Percentiles rank a stretch among this genome's conserved stretches.
Evolutionary conservation across 2,113 vertebrate species (phyloP).

Genomic region (Emydura subglobosa): DNA sequence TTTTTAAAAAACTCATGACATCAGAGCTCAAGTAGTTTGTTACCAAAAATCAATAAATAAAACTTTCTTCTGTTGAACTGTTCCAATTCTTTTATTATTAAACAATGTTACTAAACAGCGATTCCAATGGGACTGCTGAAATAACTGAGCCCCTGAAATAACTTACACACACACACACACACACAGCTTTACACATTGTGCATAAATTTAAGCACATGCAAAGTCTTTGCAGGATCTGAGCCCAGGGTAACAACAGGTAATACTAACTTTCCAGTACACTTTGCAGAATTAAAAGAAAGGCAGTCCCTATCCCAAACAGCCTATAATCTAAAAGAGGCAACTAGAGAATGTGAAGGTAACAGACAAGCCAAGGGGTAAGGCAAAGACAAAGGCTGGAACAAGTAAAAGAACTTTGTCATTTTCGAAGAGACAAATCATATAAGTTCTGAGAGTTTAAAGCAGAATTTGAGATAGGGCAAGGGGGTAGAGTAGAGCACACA

Average conservation of each 20-base stretch:
- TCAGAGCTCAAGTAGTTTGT: neutral
- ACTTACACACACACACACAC: neutral
- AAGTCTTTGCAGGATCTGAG: neutral
- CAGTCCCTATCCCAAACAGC: neutral
- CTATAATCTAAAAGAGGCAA: neutral
- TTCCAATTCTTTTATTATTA: neutral
- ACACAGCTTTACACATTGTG: neutral
- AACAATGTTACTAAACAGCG: rapidly evolving
- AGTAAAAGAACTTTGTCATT: neutral
- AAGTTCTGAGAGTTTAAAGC: neutral
- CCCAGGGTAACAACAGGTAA: neutral
- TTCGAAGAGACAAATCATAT: neutral
- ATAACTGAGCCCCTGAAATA: neutral
- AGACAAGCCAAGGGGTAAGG: neutral
- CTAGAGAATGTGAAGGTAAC: neutral
- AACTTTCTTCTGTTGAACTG: neutral
- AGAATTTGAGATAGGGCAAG: neutral
- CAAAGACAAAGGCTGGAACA: neutral
- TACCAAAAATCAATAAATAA: neutral
- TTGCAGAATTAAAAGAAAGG: neutral
- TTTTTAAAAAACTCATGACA: neutral
- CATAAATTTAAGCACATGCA: rapidly evolving
- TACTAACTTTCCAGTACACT: neutral
- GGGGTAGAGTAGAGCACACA: neutral
- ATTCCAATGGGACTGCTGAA: neutral